phyloP scores from a whole-genome alignment of 1,140 invertebrate genomes.

The Drosophila willistoni region DNA sequence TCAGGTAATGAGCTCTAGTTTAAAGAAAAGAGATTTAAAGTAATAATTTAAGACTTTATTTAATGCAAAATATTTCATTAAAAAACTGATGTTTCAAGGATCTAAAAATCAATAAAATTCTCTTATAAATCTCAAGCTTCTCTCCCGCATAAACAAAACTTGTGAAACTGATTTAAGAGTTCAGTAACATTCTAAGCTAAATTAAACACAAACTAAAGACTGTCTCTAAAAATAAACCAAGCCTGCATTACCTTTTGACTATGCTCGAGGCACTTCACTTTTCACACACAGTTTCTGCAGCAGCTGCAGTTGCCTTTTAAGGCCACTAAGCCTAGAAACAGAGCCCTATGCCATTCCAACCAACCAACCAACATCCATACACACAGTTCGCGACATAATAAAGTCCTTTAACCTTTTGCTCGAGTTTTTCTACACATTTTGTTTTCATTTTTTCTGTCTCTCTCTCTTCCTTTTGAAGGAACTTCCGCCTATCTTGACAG shows the following conservation, averaged over 20 bases:
- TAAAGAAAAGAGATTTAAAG: too few relatives aligned
- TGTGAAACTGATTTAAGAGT: conserved; percentile 9
- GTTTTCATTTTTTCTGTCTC: conserved; percentile 18
- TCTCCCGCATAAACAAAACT: background rate
- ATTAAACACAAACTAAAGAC: conserved; percentile 26
- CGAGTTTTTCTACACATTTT: conserved; percentile 35
- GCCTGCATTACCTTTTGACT: background rate
- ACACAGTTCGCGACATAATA: conserved; percentile 39
- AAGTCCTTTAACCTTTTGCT: conserved; percentile 69
- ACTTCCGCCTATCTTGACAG: conserved; percentile 59
- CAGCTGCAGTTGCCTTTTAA: conserved; percentile 30
- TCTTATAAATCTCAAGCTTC: background rate
- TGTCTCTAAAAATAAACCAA: conserved; percentile 14
- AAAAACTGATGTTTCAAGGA: too few relatives aligned
- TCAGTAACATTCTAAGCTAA: conserved; percentile 18
- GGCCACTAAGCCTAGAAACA: conserved; percentile 9
- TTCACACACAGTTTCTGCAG: background rate
- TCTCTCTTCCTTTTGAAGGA: conserved; percentile 36
- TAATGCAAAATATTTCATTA: too few relatives aligned
- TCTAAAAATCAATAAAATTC: too few relatives aligned
- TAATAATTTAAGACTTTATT: too few relatives aligned
- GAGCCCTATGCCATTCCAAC: background rate
- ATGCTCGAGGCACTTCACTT: conserved; percentile 20
- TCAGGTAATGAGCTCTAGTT: too few relatives aligned
- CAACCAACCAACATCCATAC: background rate